phyloP scores from a whole-genome alignment of 1,140 invertebrate species.

The Drosophila aff. region DNA sequence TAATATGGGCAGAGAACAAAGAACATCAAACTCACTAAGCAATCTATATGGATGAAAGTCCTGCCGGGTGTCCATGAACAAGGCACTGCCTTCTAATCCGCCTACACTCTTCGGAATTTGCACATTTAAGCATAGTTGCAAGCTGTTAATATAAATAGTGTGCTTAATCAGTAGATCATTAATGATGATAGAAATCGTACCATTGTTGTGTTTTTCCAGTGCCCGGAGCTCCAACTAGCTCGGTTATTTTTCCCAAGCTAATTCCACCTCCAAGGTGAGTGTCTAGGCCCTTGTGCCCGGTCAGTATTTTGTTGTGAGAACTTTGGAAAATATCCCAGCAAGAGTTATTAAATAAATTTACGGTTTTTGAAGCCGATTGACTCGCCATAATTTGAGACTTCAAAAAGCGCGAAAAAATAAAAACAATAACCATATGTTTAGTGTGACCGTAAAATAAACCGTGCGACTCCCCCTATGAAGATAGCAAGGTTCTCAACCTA shows the following conservation, averaged over 20 bases:
- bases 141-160: slow-evolving; percentile 3
- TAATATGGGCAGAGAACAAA: not conserved
- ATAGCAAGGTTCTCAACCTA: not conserved
- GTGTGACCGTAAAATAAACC: not conserved
- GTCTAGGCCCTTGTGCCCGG: slow-evolving; percentile 35
- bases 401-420: not conserved
- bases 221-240: slow-evolving; percentile 57
- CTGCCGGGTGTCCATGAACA: slow-evolving; percentile 54
- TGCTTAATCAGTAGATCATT: not conserved
- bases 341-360: slow-evolving; percentile 29
- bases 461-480: not conserved
- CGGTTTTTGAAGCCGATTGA: not conserved
- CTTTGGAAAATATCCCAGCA: slow-evolving; percentile 15
- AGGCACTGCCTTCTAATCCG: slow-evolving; percentile 46
- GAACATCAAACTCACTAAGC: slow-evolving; percentile 23
- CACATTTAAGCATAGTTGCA: slow-evolving; percentile 56
- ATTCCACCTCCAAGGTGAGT: slow-evolving; percentile 48
- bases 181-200: slow-evolving; percentile 9
- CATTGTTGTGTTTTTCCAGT: slow-evolving; percentile 59
- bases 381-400: not conserved
- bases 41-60: slow-evolving; percentile 53
- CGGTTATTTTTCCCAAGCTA: slow-evolving; percentile 39
- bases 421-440: not conserved
- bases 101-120: slow-evolving; percentile 31
- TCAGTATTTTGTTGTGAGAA: slow-evolving; percentile 38